phyloP scores from a whole-genome alignment of 2,797 vertebrate genomes.

The Myotis vivesi region DNA sequence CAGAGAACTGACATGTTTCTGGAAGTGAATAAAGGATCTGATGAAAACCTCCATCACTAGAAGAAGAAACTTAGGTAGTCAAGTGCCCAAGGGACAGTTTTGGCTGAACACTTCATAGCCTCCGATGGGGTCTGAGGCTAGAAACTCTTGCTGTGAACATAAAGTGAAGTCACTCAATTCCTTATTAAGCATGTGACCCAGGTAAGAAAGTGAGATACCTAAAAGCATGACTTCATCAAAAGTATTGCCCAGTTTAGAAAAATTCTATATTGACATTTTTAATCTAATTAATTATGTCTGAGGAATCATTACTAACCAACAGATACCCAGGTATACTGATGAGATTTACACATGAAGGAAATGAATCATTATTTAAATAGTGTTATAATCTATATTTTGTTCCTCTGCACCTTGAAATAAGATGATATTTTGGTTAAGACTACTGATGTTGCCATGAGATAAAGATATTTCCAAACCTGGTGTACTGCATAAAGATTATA shows the following conservation, averaged over 20 bases:
- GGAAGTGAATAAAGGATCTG: background rate
- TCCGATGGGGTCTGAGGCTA: background rate
- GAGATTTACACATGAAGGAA: background rate
- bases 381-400: background rate
- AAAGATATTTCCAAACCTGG: background rate
- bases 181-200: background rate
- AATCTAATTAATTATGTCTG: background rate
- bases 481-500: background rate
- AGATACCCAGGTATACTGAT: background rate
- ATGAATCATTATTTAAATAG: background rate
- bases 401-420: background rate
- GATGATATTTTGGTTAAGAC: background rate
- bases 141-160: background rate
- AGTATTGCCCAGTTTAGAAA: background rate
- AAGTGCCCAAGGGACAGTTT: background rate
- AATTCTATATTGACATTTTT: background rate
- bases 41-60: background rate
- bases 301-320: background rate
- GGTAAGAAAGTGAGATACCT: background rate
- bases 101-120: background rate
- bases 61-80: background rate
- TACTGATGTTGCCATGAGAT: background rate
- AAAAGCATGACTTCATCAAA: background rate
- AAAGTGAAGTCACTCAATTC: background rate
- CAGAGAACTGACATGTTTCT: background rate